These are phyloP conservation scores for Spodoptera littoralis DNA, from an alignment of 2,888 invertebrate species.

Conservation along the genomic window DNA sequence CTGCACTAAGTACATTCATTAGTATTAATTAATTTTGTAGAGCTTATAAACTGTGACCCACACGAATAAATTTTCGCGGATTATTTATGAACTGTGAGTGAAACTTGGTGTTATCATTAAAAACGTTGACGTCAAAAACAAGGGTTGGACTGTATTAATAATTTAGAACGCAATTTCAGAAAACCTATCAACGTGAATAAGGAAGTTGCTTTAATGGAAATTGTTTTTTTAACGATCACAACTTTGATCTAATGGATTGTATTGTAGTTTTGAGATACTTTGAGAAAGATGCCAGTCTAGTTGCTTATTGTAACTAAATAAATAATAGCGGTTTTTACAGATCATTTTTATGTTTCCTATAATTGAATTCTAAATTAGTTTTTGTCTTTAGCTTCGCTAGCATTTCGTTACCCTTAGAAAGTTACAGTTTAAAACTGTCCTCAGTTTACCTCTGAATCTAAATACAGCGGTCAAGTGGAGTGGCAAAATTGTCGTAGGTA, in stretches of 20 bases:
- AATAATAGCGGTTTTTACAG: no score
- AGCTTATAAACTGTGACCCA: slow-evolving; percentile 59
- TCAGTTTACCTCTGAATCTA: no score
- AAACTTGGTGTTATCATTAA: slow-evolving; percentile 62
- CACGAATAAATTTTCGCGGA: slow-evolving; percentile 40
- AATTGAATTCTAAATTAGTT: no score
- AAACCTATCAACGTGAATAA: slow-evolving; percentile 50
- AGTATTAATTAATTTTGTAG: slow-evolving; percentile 73
- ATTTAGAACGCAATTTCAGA: slow-evolving; percentile 46
- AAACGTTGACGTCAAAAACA: slow-evolving; percentile 48
- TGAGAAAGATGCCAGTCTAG: no score
- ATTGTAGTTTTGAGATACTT: no score
- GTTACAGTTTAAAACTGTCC: no score
- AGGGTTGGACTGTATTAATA: slow-evolving; percentile 41
- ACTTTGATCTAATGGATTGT: not conserved
- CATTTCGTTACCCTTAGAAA: no score
- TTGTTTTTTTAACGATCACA: slow-evolving; percentile 6
- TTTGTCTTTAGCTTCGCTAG: no score
- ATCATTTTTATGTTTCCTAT: no score
- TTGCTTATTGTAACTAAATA: no score
- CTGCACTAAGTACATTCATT: slow-evolving; percentile 67
- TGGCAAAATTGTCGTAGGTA: no score
- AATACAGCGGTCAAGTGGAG: no score
- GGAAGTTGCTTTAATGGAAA: slow-evolving; percentile 29
- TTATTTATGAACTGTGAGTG: slow-evolving; percentile 64